Conservation (phyloP, 1,140 invertebrate species). For the Ceratina japonica region DNA sequence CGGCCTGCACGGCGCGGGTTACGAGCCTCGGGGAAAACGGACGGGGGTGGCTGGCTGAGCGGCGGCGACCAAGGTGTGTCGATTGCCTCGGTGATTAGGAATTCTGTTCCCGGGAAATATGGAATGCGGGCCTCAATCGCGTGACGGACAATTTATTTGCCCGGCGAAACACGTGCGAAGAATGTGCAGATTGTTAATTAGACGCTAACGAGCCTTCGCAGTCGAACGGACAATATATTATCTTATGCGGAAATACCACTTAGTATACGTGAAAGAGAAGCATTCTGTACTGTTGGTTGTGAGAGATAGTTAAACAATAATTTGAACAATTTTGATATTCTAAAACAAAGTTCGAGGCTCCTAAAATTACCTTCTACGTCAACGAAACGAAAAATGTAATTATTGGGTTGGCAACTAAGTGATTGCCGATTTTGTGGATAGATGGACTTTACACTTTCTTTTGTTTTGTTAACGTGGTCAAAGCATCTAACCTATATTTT, state of each 20-base stretch:
- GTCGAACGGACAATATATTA: too few relatives aligned
- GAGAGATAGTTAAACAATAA: neutral
- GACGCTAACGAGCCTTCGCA: too few relatives aligned
- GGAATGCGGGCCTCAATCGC: neutral
- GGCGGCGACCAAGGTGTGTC: neutral
- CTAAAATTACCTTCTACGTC: neutral
- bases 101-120: constrained; percentile 5
- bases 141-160: neutral
- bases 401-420: too few relatives aligned
- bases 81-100: constrained; percentile 28
- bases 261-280: too few relatives aligned
- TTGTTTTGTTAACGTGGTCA: too few relatives aligned
- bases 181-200: too few relatives aligned
- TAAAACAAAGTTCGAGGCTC: neutral
- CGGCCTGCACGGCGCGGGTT: neutral
- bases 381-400: neutral
- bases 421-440: too few relatives aligned
- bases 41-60: neutral
- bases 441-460: too few relatives aligned
- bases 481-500: too few relatives aligned
- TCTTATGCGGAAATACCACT: too few relatives aligned
- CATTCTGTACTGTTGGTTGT: too few relatives aligned
- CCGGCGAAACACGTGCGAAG: too few relatives aligned
- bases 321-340: neutral
- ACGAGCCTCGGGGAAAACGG: neutral